These are phyloP conservation scores for Caenorhabditis sp. DNA, from an alignment of 2,888 invertebrate species.

Conservation along the genomic window DNA sequence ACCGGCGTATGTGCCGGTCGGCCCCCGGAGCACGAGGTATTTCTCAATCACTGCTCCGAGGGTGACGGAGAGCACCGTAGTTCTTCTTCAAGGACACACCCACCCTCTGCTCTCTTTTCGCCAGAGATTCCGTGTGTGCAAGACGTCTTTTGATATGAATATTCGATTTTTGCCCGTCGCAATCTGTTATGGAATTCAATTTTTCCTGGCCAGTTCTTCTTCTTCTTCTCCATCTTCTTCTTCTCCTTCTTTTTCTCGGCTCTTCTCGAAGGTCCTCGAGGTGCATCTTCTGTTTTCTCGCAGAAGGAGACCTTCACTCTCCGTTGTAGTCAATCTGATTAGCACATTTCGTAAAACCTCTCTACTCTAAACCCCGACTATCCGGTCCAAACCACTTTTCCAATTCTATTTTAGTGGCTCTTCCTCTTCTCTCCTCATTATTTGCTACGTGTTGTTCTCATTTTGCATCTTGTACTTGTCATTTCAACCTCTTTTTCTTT, in stretches of 20 bases:
- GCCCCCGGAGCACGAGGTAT: constrained; percentile 62
- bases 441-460: constrained; percentile 3
- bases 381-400: constrained; percentile 37
- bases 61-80: constrained; percentile 54
- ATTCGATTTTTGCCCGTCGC: constrained; percentile 54
- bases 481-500: constrained; percentile 19
- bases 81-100: constrained; percentile 55
- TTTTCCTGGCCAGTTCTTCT: constrained; percentile 15
- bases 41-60: constrained; percentile 57
- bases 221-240: constrained; percentile 1
- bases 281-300: constrained; percentile 13
- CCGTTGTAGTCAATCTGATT: constrained; percentile 34
- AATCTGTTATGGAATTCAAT: constrained; percentile 58
- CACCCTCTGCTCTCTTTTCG: constrained; percentile 33
- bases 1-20: constrained; percentile 59
- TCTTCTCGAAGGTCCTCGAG: constrained; percentile 17
- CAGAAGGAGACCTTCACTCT: constrained; percentile 8
- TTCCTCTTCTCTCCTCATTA: background rate
- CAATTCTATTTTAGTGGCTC: constrained; percentile 8
- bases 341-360: constrained; percentile 54
- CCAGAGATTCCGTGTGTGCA: constrained; percentile 52
- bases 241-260: no score
- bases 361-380: constrained; percentile 17
- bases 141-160: constrained; percentile 61
- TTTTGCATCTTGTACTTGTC: constrained; percentile 10